Base-by-base conservation (phyloP, 1,140 invertebrate genomes). In the Centruroides sculpturatus region DNA sequence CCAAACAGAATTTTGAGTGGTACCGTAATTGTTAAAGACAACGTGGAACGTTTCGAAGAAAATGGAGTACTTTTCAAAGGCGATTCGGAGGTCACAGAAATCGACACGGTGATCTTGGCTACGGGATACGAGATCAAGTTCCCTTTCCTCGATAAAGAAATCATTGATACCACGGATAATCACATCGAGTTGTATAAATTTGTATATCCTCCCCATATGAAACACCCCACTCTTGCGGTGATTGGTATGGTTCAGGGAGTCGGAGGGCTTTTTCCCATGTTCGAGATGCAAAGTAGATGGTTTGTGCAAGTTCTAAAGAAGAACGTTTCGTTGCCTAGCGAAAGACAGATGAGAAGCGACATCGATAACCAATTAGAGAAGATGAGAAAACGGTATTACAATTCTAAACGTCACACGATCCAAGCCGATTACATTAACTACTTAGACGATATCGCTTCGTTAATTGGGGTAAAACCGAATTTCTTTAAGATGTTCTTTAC, bases 161-260 rank as follows among this genome's bases (percentile, higher is more conserved):
- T 58, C 12, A 8, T 61, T 13, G 59, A 56, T 1, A 61, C 57
- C 57, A 55, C 61, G 50, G 60, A 58, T 8, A 59, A 64, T 35
- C 56, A 56, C 23, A 35, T 61, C 3, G 56, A 59, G 41, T 11
- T 64, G 5, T 64, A 61, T 46, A 64, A 64, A 41, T 64, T 56
- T 5, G 52, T 71, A 77, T 63, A 77, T 75, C 54, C 76, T 71
- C 36, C 72, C 71, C 59, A 62, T 10, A 23, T 59, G 13, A 62
- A 63, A 3, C 70, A 71, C 57, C 9, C 63, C 59, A 75, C 73
- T 4, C 55, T 80, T 36, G 74, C 74, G n/a, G 66, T 80, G 11
- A 76, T 80, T 56, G 79, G 79, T 0, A 73, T 76, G 50, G 64
- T 78, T 51, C 78, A 79, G 66, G 76, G 79, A 51, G 65, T 79